Evolutionary conservation across 2,797 vertebrate genomes (phyloP).

Genomic region (Takifugu rubripes): DNA sequence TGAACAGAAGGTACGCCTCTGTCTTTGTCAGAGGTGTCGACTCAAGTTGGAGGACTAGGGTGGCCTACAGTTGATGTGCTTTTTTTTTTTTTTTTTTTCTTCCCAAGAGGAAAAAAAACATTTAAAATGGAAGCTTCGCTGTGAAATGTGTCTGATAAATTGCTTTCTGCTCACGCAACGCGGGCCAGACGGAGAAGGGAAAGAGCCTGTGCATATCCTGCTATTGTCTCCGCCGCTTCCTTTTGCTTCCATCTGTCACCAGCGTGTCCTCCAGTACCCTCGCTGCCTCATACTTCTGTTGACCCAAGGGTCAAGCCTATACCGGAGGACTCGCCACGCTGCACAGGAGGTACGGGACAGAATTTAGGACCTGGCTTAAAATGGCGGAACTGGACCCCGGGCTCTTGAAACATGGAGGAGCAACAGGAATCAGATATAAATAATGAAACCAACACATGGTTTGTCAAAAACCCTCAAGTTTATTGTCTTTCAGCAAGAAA

Average conservation of each 20-base stretch:
- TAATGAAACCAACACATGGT: not conserved
- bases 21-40: too few relatives aligned
- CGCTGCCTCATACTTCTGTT: slow-evolving; percentile 36
- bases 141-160: slow-evolving; percentile 25
- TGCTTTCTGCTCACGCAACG: slow-evolving; percentile 50
- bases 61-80: slow-evolving; percentile 12
- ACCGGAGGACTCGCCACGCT: slow-evolving; percentile 16
- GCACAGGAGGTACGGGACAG: too few relatives aligned
- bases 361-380: not conserved
- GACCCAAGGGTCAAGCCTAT: slow-evolving; percentile 43
- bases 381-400: not conserved
- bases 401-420: too few relatives aligned
- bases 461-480: slow-evolving; percentile 76
- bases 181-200: slow-evolving; percentile 33
- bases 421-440: not conserved
- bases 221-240: slow-evolving; percentile 65
- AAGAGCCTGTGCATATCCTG: slow-evolving; percentile 59
- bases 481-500: slow-evolving; percentile 78
- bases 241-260: slow-evolving; percentile 67
- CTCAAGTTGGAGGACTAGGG: too few relatives aligned
- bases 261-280: slow-evolving; percentile 54
- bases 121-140: slow-evolving; percentile 26
- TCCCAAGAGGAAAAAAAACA: slow-evolving; percentile 9
- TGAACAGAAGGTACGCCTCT: not conserved
- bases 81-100: slow-evolving; percentile 25